Base-by-base conservation (phyloP, 1,140 invertebrate genomes). In the Caenorhabditis tropicalis region DNA sequence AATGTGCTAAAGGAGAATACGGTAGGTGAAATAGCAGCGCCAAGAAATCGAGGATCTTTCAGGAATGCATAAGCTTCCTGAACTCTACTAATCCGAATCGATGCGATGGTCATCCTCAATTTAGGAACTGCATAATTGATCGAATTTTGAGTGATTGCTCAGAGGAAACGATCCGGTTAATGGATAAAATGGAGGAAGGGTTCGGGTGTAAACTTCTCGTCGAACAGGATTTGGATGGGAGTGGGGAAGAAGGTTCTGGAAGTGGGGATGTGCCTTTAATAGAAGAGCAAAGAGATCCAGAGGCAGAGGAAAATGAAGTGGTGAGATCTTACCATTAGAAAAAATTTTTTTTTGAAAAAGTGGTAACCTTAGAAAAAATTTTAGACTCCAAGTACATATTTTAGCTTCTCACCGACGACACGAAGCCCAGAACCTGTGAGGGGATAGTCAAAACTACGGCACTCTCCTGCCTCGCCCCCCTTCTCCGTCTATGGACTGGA, bases 401-500 rank as follows among this genome's bases (percentile, higher is more conserved):
- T 12, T 15, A 74, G 65, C 29, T 74, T 24, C 65, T 74, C 10
- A 74, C 65, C 10, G 36, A 27, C 10, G 65, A 43, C 65, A 2
- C 16, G 12, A n/a, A 74, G 33, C 6, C 65, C 21, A 33, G 19
- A 43, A 74, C n/a, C 16, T 74, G 65, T 24, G 36, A 24, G 10
- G 65, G 36, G n/a, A 43, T 27, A 1, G 36, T 74, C 6, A 74
- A 74, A 31, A 74, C 65, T 7, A 21, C 65, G 12, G 65, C 65
- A 7, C 65, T 74, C 15, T 74, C 65, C 15, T 74, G 65, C 15
- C 65, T 74, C 5, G 65, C 65, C 12, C 65, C 65, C 0, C 65
- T 74, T 74, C 65, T 74, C 27, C 65, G 65, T 43, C 43, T 74
- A 74, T 74, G 65, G 65, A 74, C 65, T 24, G 65, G 65, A 39